Evolutionary conservation across 2,113 vertebrate genomes (phyloP), one percentile per base, ranked within the genome.

Genomic region (Lagopus leucura): DNA sequence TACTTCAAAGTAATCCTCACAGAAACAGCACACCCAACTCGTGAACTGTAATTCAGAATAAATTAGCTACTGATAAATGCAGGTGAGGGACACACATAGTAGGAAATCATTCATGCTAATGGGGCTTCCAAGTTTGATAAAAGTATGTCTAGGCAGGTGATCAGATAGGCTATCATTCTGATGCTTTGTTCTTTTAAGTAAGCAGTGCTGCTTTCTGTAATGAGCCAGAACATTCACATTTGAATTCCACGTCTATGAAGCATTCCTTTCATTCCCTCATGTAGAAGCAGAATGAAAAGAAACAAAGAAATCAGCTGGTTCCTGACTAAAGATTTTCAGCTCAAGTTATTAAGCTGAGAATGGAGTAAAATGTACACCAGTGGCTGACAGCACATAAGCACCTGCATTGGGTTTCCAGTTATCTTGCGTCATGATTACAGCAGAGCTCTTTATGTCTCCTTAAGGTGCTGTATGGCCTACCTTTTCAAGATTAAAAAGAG

Each of bases 201-300:
- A 67, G 25, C 60, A 34, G 50, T 65, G 75, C 92, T 79, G 43
- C 92, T 45, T 89, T 97, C 96, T 94, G 96, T 97, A 98, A 98
- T 94, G 97, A 98, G 96, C 95, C 96, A 91, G 96, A 97, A 88
- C 85, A 96, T 65, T 94, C 89, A 94, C 96, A 92, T 94, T 94
- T 89, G 96, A 97, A 95, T 96, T 97, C 96, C 91, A 88, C 19
- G 40, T 81, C 96, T 67, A 76, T 76, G 96, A 97, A 98, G 94
- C 94, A 93, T 97, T 97, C 96, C 97, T 97, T 97, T 97, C 90
- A 96, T 97, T 97, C 96, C 95, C 96, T 97, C 94, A 97, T 97
- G 92, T 77, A 83, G 95, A 90, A 95, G 40, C 61, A 94, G 92
- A 96, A 93, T 75, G 50, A 86, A 89, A 86, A 70, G 86, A 89